Evolutionary conservation across 2,113 vertebrate species (phyloP).

Genomic region (Clarias magur): DNA sequence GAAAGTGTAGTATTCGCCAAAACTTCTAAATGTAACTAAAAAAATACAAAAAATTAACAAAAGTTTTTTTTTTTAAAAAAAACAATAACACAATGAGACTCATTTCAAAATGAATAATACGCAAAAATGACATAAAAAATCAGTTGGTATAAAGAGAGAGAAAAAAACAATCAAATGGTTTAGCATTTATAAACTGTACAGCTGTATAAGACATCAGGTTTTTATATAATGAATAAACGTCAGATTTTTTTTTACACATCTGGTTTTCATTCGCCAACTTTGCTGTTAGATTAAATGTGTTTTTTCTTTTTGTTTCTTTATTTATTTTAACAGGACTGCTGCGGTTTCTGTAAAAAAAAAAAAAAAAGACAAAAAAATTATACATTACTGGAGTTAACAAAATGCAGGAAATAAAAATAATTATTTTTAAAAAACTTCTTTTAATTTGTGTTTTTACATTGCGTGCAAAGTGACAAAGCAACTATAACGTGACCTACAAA

Average conservation of each 20-base stretch:
- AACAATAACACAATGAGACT: background rate
- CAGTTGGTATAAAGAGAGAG: background rate
- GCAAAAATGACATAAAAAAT: background rate
- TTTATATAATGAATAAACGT: background rate
- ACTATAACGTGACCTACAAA: too few species aligned
- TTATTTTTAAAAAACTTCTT: too few species aligned
- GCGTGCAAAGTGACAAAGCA: too few species aligned
- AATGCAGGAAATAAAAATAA: background rate
- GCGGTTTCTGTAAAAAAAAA: background rate
- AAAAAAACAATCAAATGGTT: slow-evolving; percentile 21
- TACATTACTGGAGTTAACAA: background rate
- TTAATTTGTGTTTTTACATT: too few species aligned
- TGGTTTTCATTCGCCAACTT: too few species aligned
- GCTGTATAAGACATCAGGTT: background rate
- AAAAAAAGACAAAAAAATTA: background rate
- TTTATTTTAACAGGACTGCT: background rate
- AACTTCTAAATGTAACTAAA: background rate
- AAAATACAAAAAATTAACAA: background rate
- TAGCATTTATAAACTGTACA: slow-evolving; percentile 37
- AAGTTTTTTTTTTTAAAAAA: background rate
- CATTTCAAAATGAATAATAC: background rate
- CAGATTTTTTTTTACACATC: background rate
- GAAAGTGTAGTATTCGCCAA: background rate
- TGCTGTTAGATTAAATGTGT: background rate
- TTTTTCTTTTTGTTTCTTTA: background rate